Evolutionary conservation across 1,140 invertebrate species (phyloP), one percentile per base, ranked within the genome.

Genomic region (Tetramorium simillimum): DNA sequence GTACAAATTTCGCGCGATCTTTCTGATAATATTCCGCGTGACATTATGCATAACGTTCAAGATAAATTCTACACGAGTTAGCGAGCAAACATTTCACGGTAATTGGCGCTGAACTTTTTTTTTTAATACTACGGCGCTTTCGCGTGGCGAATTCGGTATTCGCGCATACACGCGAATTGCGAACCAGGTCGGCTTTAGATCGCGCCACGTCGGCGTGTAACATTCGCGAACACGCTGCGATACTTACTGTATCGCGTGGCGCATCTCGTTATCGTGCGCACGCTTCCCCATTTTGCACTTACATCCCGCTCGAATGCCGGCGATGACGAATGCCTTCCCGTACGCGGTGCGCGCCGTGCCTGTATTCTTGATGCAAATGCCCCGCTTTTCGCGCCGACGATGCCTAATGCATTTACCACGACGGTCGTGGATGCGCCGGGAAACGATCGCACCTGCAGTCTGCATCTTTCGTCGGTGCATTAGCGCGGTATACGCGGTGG

Each of bases 301-400:
- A 78, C 77, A 58, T 73, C 70, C 70, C 18, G 16, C 58, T 37
- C 82, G 73, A 60, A 78, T 76, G 46, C 77, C 24, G 51, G 51
- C 56, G 77, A 89, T 90, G 88, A 90, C 89, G 88, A 90, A 90
- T 90, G 85, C 85, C 88, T 90, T 90, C 85, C 89, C 46, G 60
- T 72, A 70, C 62, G 60, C 53, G 87, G 53, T 4, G 62, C 60
- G 60, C 73, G 67, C 49, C 16, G 69, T 16, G 46, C 65, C 65
- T 62, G 77, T 69, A 84, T 90, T 90, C 88, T 51, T 67, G 88
- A 90, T 90, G 89, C 89, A 90, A 90, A 90, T 90, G 85, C 65
- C 72, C 65, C 72, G 88, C 88, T 90, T 90, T 90, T 90, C 89
- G 86, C 85, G 72, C 53, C 58, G 77, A 65, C 88, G 88, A 85